These are phyloP conservation scores for Scaeva pyrastri DNA, from an alignment of 2,888 invertebrate genomes.

Conservation along the genomic window DNA sequence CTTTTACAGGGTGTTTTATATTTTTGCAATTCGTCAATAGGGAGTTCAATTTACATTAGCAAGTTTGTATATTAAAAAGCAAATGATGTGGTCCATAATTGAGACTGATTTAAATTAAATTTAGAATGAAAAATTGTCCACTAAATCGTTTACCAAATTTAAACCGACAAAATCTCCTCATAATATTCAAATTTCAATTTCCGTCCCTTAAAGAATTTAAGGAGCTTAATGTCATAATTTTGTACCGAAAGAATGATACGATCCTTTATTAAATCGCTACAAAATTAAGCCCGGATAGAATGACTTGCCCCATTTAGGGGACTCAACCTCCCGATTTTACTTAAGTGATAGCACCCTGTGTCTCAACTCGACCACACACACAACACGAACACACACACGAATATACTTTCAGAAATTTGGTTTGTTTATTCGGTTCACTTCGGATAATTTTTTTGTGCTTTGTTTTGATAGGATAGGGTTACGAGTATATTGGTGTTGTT, in stretches of 20 bases:
- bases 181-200: neutral
- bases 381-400: too few relatives aligned
- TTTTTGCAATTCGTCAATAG: too few relatives aligned
- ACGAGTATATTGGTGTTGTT: neutral
- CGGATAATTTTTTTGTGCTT: neutral
- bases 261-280: neutral
- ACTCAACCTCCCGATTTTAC: neutral
- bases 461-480: neutral
- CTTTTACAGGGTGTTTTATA: conserved; percentile 1
- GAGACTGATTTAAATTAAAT: too few relatives aligned
- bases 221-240: neutral
- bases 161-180: neutral
- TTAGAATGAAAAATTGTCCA: too few relatives aligned
- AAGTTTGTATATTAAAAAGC: too few relatives aligned
- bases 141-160: too few relatives aligned
- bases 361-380: too few relatives aligned
- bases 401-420: neutral
- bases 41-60: too few relatives aligned
- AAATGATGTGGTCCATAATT: too few relatives aligned
- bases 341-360: conserved; percentile 11
- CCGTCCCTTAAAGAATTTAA: neutral
- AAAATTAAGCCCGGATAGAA: neutral
- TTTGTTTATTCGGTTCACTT: neutral
- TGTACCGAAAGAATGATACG: neutral
- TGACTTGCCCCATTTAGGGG: neutral